Evolutionary conservation across 2,797 vertebrate genomes (phyloP), one percentile per base, ranked within the genome.

Genomic region (Pyrocephalus nanus): DNA sequence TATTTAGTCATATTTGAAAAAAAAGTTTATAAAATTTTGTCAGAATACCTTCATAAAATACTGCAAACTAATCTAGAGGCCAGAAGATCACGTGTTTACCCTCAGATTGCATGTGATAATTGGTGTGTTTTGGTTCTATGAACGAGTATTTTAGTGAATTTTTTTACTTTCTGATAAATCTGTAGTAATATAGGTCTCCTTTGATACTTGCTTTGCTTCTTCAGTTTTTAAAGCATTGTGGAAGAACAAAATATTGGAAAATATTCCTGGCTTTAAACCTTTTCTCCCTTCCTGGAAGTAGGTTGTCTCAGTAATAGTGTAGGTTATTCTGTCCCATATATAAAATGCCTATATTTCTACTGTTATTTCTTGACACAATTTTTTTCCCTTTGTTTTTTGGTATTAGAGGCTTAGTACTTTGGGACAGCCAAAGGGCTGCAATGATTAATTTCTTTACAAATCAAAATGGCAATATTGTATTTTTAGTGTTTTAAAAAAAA

Each of bases 331-430:
- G 13, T n/a, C 18, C 14, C 5, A 9, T 55, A 13, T 25, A 36
- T 69, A 51, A 84, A 84, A 75, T 54, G 6, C 11, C 11, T 72
- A 0, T 77, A 67, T 77, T 88, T 64, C 14, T 32, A 29, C 14
- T 66, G 11, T 62, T 80, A 48, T 36, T 80, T 83, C 21, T 51
- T 80, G 32, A 50, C 5, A 12, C 1, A 2, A 18, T 55, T 40
- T n/a, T 64, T 34, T 10, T 11, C 2, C 3, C 8, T 14, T 8
- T 2, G 0, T 7, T 15, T 38, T 66, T 77, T 73, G 8, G 1
- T 62, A 40, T 62, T 17, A 11, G 29, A 58, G 25, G 19, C 26
- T 30, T 50, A n/a, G 18, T 76, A 65, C 8, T 86, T 81, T 38
- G 43, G 5, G 8, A 8, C 11, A 85, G 13, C 8, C 27, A 48